Evolutionary conservation across 2,113 vertebrate genomes (phyloP).

Genomic region (Odontophorus gujanensis): DNA sequence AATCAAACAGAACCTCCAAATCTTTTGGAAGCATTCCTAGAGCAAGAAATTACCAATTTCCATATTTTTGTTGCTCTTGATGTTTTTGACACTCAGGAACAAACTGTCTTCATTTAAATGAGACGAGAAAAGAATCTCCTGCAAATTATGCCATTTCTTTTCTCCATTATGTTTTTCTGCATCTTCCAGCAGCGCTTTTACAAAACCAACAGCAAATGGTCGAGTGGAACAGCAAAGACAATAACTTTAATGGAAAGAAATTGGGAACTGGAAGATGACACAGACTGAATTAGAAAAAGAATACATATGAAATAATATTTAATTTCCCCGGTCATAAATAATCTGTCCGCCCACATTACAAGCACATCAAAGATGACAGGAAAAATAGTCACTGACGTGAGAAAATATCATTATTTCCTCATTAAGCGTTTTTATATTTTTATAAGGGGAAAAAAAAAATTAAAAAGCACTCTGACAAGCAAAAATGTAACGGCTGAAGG

Average conservation of each 20-base stretch:
- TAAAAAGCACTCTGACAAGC: constrained; percentile 50
- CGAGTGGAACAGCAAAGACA: constrained; percentile 79
- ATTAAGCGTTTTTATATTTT: constrained; percentile 73
- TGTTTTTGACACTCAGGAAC: constrained; percentile 72
- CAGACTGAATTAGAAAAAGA: constrained; percentile 72
- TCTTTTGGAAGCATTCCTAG: constrained; percentile 54
- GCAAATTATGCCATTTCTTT: constrained; percentile 79
- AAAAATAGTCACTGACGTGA: constrained; percentile 73
- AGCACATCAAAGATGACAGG: constrained; percentile 78
- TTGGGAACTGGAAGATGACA: constrained; percentile 74
- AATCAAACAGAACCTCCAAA: constrained; percentile 42
- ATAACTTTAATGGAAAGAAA: constrained; percentile 80
- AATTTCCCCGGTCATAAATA: constrained; percentile 84
- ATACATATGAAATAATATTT: constrained; percentile 80
- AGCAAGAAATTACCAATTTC: constrained; percentile 51
- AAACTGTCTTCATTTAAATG: constrained; percentile 82
- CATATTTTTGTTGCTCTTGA: constrained; percentile 71
- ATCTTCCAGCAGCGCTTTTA: constrained; percentile 68
- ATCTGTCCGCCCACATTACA: constrained; percentile 79
- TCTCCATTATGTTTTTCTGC: constrained; percentile 74
- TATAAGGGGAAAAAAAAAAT: background rate
- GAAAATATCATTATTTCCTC: constrained; percentile 80
- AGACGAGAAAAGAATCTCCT: constrained; percentile 76
- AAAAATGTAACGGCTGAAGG: constrained; percentile 40
- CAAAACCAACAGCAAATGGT: constrained; percentile 70